These are phyloP conservation scores for Lasioglossum albipes DNA, from an alignment of 1,140 invertebrate species.

Conservation along the genomic window DNA sequence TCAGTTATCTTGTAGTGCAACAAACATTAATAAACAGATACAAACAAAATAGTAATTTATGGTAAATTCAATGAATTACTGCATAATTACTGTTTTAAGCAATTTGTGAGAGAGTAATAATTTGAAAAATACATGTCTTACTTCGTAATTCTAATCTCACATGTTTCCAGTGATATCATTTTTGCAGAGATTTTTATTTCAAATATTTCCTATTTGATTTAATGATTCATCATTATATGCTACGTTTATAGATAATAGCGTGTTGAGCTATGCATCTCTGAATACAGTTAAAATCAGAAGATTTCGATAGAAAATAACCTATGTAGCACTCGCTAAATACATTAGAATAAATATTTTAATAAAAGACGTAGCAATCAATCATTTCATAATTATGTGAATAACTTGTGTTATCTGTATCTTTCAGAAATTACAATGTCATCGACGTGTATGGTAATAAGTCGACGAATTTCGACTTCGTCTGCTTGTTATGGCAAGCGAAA, in stretches of 20 bases:
- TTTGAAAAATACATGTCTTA: neutral
- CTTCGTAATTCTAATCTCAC: neutral
- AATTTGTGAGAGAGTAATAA: neutral
- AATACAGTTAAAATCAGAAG: neutral
- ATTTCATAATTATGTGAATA: neutral
- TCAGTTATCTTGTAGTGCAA: neutral
- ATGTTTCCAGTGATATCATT: neutral
- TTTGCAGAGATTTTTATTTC: neutral
- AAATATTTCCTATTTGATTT: no score
- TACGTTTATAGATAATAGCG: neutral
- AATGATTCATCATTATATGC: neutral
- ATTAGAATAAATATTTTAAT: no score
- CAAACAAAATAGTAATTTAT: neutral
- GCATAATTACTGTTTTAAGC: neutral
- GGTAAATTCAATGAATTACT: neutral
- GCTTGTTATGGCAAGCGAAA: constrained; percentile 86
- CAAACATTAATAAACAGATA: neutral
- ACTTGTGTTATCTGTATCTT: neutral
- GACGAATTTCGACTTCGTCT: constrained; percentile 83
- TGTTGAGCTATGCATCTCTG: neutral
- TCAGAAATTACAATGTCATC: constrained; percentile 31
- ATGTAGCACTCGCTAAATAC: no score
- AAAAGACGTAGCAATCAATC: neutral
- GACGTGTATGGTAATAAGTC: constrained; percentile 42
- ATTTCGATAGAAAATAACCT: neutral